Evolutionary conservation across 1,140 invertebrate genomes (phyloP), one percentile per base, ranked within the genome.

Genomic region (Rhagoletis pomonella): DNA sequence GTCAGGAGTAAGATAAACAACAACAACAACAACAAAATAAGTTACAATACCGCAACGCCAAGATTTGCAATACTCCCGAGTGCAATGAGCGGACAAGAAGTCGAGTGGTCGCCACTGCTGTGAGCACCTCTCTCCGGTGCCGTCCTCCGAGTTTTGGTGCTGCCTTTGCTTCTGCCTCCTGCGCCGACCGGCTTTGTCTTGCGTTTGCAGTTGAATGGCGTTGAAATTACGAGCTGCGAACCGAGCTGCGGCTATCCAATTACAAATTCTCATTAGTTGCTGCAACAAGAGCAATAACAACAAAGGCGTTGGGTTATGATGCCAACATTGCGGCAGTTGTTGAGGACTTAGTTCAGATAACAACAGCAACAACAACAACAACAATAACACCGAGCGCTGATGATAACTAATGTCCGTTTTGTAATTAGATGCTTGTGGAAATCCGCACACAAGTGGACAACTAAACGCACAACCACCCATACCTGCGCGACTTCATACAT

Each of bases 381-480:
- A 62, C 17, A 62, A 12, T 7, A 59, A 7, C 12, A 4, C 4
- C 4, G 60, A 62, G 12, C 17, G 60, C 60, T 62, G n/a, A 67
- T 67, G 64, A 19, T 67, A 67, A 67, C 6, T 19, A 7, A 67
- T 39, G 64, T 67, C 64, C 64, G 64, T 67, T 67, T 67, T 1
- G 64, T 67, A 67, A 67, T 67, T 67, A 67, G 64, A 67, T 64
- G 64, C 64, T 67, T 67, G 64, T 19, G 29, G 64, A 67, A 29
- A 67, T 67, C n/a, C 29, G 60, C 60, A 62, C 12, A 62, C 12
- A n/a, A 62, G 60, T n/a, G 12, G 60, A 62, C 60, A 9, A 55
- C 50, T 55, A 9, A 67, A 19, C 12, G 58, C 12, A 59, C 62
- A 64, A 10, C 62, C 9, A n/a, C 9, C 62, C 17, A 17, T 17